phyloP scores from a whole-genome alignment of 2,797 vertebrate genomes.

The Sebastes nivosus region DNA sequence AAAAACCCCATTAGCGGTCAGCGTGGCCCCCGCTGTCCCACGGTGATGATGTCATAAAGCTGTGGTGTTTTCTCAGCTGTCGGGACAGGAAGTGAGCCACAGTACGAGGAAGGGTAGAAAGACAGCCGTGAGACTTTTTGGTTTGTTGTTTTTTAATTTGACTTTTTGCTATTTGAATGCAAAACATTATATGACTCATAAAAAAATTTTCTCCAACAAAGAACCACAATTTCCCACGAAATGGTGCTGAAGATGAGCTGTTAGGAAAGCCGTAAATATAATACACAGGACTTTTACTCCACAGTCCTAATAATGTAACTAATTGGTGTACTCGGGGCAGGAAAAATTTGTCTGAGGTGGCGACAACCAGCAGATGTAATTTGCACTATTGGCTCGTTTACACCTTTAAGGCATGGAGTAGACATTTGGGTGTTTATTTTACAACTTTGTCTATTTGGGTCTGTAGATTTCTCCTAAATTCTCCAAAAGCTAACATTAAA shows the following conservation, averaged over 20 bases:
- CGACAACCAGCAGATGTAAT: constrained; percentile 24
- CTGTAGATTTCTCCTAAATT: background rate
- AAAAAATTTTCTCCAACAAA: background rate
- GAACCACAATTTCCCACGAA: background rate
- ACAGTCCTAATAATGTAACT: background rate
- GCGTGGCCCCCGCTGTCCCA: constrained; percentile 29
- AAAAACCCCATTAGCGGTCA: constrained; percentile 51
- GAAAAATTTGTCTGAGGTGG: constrained; percentile 31
- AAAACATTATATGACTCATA: background rate
- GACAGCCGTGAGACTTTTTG: too few relatives aligned
- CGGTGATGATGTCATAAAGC: constrained; percentile 60
- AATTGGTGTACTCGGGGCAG: constrained; percentile 2
- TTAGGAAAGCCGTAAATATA: background rate
- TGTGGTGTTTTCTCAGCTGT: constrained; percentile 49
- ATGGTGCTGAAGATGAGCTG: background rate
- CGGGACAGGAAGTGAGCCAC: background rate
- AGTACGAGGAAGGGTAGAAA: too few relatives aligned
- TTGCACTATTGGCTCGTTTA: background rate
- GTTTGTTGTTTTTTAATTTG: background rate
- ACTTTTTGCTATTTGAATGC: background rate
- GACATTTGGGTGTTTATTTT: background rate
- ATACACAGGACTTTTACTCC: background rate
- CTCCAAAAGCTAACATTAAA: background rate
- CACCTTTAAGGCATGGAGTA: background rate
- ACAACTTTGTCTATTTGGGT: background rate